These are phyloP conservation scores for Antennarius striatus DNA, from an alignment of 2,113 vertebrate species.

Conservation along the genomic window DNA sequence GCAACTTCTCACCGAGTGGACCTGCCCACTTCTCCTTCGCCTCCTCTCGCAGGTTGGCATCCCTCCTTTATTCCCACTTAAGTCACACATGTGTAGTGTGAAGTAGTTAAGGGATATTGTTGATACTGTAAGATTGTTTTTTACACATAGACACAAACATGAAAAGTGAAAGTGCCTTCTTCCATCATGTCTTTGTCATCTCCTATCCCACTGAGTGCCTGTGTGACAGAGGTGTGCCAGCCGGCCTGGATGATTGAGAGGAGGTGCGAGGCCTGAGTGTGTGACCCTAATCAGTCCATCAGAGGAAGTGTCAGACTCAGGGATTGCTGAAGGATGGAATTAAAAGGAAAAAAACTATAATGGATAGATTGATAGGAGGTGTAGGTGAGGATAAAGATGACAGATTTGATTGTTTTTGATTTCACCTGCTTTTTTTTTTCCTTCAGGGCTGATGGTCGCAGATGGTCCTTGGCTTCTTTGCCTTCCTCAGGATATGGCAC, in stretches of 20 bases:
- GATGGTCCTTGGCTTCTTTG: slow-evolving; percentile 93
- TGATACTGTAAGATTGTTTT: slow-evolving; percentile 34
- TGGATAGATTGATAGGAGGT: slow-evolving; percentile 25
- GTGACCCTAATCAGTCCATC: slow-evolving; percentile 50
- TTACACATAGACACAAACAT: slow-evolving; percentile 7
- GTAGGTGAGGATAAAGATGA: slow-evolving; percentile 35
- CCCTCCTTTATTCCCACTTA: slow-evolving; percentile 27
- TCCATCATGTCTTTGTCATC: slow-evolving; percentile 6
- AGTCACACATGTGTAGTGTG: slow-evolving; percentile 14
- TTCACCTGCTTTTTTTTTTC: slow-evolving; percentile 12
- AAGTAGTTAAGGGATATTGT: slow-evolving; percentile 24
- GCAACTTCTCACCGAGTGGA: slow-evolving; percentile 91
- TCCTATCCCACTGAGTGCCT: background rate
- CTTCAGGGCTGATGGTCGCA: slow-evolving; percentile 88
- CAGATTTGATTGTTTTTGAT: background rate
- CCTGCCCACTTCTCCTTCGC: slow-evolving; percentile 94
- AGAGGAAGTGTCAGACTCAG: slow-evolving; percentile 47
- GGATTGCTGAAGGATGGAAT: slow-evolving; percentile 21
- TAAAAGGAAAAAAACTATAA: slow-evolving; percentile 35
- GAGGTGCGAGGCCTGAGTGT: slow-evolving; percentile 21
- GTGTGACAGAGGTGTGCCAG: slow-evolving; percentile 33
- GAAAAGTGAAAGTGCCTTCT: background rate
- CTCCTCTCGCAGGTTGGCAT: slow-evolving; percentile 88
- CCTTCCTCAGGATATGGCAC: slow-evolving; percentile 96
- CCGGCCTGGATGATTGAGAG: slow-evolving; percentile 46